Conservation (phyloP, 2,113 vertebrate genomes). For the Sorex araneus region DNA sequence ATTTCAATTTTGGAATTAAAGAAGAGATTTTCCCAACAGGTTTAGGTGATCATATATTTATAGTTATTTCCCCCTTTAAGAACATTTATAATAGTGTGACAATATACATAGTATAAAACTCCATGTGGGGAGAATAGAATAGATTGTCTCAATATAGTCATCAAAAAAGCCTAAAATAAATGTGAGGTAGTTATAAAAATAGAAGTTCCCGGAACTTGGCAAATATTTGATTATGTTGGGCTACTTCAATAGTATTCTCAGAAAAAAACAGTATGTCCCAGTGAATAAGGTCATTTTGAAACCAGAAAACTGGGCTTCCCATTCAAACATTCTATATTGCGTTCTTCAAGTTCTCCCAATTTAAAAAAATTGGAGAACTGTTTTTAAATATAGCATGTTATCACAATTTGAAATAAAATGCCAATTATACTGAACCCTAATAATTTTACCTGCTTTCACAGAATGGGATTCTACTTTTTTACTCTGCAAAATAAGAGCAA, state of each 20-base stretch:
- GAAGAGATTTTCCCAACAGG: neutral
- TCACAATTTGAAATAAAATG: neutral
- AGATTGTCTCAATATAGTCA: constrained; percentile 67
- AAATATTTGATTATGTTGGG: constrained; percentile 73
- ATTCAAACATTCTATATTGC: neutral
- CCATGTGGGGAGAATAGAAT: constrained; percentile 49
- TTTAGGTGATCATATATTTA: neutral
- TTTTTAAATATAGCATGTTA: constrained; percentile 12
- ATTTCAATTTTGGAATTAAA: constrained; percentile 47
- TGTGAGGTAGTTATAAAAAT: constrained; percentile 73
- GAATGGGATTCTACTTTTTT: constrained; percentile 22
- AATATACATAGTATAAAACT: constrained; percentile 49
- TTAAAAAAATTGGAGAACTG: constrained; percentile 6
- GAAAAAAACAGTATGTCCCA: neutral
- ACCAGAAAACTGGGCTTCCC: constrained; percentile 31
- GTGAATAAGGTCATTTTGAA: constrained; percentile 61
- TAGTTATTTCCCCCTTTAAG: constrained; percentile 30
- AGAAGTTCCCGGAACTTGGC: constrained; percentile 72
- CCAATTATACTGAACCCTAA: constrained; percentile 18
- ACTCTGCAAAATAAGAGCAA: constrained; percentile 44
- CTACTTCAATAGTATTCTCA: constrained; percentile 73
- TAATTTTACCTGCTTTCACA: neutral
- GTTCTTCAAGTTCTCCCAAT: neutral
- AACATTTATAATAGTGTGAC: constrained; percentile 45
- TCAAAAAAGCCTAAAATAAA: constrained; percentile 63